phyloP scores from a whole-genome alignment of 2,113 vertebrate genomes.

The Cyphomyrus discorhynchus region DNA sequence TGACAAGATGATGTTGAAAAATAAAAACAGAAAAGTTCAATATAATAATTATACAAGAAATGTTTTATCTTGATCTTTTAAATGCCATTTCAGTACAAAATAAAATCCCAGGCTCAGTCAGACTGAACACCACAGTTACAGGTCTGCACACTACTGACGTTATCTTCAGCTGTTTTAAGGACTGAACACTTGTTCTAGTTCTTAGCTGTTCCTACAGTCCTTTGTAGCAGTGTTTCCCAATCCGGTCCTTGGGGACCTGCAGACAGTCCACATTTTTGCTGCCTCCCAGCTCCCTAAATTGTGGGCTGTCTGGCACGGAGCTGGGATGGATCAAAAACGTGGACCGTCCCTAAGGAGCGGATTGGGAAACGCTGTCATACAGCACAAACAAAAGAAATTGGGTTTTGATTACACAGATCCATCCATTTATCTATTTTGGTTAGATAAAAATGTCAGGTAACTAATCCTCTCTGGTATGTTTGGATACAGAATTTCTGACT shows the following conservation, averaged over 20 bases:
- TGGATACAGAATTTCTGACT: slow-evolving; percentile 5
- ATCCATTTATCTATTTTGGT: not conserved
- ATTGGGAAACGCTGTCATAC: not conserved
- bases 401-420: not conserved
- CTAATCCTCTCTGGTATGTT: not conserved
- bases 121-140: not conserved
- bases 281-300: not conserved
- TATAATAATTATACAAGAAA: not conserved
- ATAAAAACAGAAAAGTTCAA: not conserved
- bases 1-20: not conserved
- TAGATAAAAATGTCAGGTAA: not conserved
- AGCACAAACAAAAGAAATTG: not conserved
- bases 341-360: not conserved
- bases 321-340: not conserved
- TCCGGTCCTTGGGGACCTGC: not conserved
- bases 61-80: not conserved
- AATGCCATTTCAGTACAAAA: not conserved
- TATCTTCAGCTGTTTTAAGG: not conserved
- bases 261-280: too few relatives aligned
- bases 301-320: not conserved
- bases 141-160: not conserved
- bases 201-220: not conserved
- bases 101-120: not conserved
- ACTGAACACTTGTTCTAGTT: not conserved
- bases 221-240: not conserved